A percentile compares a stretch with the other conserved stretches of the same genome.
Evolutionary conservation across 2,113 vertebrate genomes (phyloP).

Genomic region (Oreochromis aureus): DNA sequence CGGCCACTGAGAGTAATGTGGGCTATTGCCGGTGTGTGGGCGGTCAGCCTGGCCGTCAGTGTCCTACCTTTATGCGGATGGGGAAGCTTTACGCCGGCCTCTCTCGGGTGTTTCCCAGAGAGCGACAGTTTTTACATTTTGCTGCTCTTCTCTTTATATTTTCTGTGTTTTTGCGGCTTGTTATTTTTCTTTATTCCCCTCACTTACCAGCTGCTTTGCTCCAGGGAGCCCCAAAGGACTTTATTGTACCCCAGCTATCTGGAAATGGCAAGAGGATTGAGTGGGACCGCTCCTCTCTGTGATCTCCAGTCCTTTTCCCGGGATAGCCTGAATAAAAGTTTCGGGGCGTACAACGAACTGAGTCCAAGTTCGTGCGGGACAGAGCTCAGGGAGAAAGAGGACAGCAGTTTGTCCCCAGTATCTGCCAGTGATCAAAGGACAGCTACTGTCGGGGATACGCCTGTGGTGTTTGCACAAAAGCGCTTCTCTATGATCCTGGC

Average conservation of each 20-base stretch:
- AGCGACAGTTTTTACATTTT: conserved; percentile 76
- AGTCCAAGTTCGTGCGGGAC: conserved; percentile 48
- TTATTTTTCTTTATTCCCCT: conserved; percentile 79
- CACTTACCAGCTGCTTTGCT: conserved; percentile 83
- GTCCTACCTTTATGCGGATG: conserved; percentile 85
- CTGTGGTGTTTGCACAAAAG: conserved; percentile 83
- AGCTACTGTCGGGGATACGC: conserved; percentile 48
- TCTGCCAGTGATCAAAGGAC: conserved; percentile 21
- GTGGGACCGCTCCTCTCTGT: conserved; percentile 63
- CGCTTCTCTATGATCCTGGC: conserved; percentile 92
- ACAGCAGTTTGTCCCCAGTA: conserved; percentile 32
- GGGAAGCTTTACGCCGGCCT: conserved; percentile 80
- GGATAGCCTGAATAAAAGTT: conserved; percentile 69
- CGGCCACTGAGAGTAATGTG: conserved; percentile 60
- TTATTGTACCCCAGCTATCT: conserved; percentile 60
- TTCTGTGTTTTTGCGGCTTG: conserved; percentile 77
- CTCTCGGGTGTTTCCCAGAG: conserved; percentile 85
- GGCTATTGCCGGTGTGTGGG: conserved; percentile 79
- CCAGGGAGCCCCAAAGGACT: conserved; percentile 74
- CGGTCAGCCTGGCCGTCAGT: conserved; percentile 80
- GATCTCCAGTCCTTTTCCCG: conserved; percentile 62
- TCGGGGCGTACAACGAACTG: conserved; percentile 60
- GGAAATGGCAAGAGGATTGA: conserved; percentile 61
- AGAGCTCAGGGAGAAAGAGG: conserved; percentile 29
- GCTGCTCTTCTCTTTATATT: conserved; percentile 78